Conservation (phyloP, 2,888 invertebrate species). For the Hemicrepidius hirtus region DNA sequence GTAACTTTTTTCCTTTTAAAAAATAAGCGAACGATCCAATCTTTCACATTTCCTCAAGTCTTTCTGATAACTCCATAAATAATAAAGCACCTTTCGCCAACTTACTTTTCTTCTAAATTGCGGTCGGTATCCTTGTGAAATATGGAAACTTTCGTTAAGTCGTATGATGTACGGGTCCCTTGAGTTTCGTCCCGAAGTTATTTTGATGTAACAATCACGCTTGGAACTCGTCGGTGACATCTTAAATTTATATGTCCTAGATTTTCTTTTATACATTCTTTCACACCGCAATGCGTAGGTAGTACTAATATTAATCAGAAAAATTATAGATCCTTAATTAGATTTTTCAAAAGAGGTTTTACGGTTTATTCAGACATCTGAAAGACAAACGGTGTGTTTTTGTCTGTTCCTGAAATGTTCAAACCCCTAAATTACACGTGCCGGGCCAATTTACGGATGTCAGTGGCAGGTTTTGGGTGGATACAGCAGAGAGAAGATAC, state of each 20-base stretch:
- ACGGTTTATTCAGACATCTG: too few species aligned
- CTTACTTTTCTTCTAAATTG: constrained; percentile 1
- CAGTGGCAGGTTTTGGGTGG: constrained; percentile 1
- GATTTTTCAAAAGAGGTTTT: too few species aligned
- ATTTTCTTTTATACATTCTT: neutral
- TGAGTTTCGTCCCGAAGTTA: neutral
- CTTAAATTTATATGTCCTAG: neutral
- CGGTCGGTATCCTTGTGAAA: constrained; percentile 20
- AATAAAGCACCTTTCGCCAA: constrained; percentile 22
- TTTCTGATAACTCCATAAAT: constrained; percentile 28
- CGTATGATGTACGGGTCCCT: constrained; percentile 12
- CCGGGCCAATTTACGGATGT: constrained; percentile 1
- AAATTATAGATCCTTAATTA: too few species aligned
- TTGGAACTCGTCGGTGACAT: neutral
- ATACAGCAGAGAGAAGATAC: neutral
- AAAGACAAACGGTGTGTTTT: too few species aligned
- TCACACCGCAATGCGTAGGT: too few species aligned
- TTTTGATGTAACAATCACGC: constrained; percentile 16
- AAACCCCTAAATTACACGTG: constrained; percentile 7
- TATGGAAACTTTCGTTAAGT: constrained; percentile 28
- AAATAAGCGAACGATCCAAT: neutral
- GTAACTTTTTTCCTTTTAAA: too few species aligned
- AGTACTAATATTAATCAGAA: too few species aligned
- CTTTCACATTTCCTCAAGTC: constrained; percentile 14
- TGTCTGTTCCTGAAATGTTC: too few species aligned